Conservation (phyloP, 1,140 invertebrate species). For the Drosophila subobscura region DNA sequence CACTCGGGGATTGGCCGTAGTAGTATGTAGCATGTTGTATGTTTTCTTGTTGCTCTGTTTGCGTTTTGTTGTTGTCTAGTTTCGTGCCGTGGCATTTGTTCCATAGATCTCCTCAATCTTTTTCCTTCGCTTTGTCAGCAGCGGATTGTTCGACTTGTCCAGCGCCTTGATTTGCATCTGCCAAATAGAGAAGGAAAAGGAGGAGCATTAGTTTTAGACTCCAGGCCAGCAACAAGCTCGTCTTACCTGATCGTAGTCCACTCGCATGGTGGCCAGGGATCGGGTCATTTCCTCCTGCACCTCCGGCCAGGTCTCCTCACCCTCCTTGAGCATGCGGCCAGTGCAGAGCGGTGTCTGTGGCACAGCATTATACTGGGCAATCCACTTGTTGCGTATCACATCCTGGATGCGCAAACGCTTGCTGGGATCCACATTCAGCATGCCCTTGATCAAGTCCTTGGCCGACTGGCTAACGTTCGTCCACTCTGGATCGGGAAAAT, state of each 20-base stretch:
- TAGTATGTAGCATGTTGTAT: not conserved
- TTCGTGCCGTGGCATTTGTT: constrained; percentile 32
- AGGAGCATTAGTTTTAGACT: constrained; percentile 23
- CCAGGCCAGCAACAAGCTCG: not conserved
- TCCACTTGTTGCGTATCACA: constrained; percentile 96
- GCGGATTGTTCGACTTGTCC: constrained; percentile 95
- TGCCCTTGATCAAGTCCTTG: constrained; percentile 96
- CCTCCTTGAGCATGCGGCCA: constrained; percentile 93
- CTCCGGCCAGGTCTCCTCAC: constrained; percentile 96
- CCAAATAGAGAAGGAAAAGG: not conserved
- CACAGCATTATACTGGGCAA: constrained; percentile 94
- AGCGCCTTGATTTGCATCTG: constrained; percentile 94
- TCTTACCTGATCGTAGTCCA: constrained; percentile 93
- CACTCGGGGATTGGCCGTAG: constrained; percentile 14
- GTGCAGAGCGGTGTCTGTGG: constrained; percentile 97
- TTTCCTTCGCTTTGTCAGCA: constrained; percentile 94
- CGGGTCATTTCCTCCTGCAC: constrained; percentile 99
- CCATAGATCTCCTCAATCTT: constrained; percentile 83
- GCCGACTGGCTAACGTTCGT: constrained; percentile 96
- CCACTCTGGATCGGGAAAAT: constrained; percentile 98
- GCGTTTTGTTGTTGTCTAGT: constrained; percentile 5
- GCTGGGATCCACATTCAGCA: constrained; percentile 96
- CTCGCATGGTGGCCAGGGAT: constrained; percentile 97
- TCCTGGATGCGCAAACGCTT: constrained; percentile 95
- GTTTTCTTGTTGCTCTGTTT: constrained; percentile 5